phyloP scores from a whole-genome alignment of 2,888 invertebrate genomes.

The Phyllotreta striolata region DNA sequence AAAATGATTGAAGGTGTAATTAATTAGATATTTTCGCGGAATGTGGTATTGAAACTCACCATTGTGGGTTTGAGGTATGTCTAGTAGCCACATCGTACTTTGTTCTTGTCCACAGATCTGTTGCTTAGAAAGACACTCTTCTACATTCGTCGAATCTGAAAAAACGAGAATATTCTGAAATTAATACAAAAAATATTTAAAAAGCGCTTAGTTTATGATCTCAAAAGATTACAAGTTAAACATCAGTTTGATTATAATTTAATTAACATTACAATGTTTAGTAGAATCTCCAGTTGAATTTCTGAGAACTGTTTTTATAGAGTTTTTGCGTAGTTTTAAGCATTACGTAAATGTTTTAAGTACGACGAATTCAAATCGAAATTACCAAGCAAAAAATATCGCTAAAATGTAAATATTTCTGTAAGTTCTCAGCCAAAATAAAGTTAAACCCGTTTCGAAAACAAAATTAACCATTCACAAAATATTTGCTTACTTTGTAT shows the following conservation, averaged over 20 bases:
- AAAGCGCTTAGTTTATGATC: no score
- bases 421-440: no score
- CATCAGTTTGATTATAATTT: background rate
- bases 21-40: background rate
- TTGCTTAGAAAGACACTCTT: constrained; percentile 60
- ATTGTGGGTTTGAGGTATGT: constrained; percentile 73
- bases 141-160: constrained; percentile 60
- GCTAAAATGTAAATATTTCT: constrained; percentile 21
- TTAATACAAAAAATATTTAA: background rate
- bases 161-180: constrained; percentile 17
- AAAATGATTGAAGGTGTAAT: constrained; percentile 52
- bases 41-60: constrained; percentile 59
- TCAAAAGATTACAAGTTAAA: constrained; percentile 25
- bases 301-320: constrained; percentile 14
- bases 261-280: background rate
- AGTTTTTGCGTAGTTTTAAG: constrained; percentile 21
- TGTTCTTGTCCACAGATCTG: constrained; percentile 64
- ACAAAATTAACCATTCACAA: no score
- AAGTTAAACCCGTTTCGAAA: no score
- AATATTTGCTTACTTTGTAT: no score
- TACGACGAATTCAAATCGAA: constrained; percentile 3
- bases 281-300: constrained; percentile 8
- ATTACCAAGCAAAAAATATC: constrained; percentile 7
- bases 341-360: constrained; percentile 13
- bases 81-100: constrained; percentile 76